Conservation (phyloP, 2,888 invertebrate genomes). For the Oscheius myriophilus region DNA sequence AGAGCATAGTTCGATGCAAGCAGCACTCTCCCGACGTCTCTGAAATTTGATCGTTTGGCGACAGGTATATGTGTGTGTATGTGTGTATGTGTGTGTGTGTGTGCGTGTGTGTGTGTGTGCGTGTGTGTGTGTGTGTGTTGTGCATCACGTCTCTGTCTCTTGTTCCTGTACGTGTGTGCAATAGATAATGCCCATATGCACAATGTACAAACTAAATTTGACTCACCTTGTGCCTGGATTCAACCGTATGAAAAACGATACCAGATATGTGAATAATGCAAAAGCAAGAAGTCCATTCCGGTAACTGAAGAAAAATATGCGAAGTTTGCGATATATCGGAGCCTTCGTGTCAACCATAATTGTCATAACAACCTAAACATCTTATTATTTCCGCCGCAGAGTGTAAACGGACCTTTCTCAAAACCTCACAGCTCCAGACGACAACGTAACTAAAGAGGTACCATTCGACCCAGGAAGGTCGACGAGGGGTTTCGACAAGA, state of each 20-base stretch:
- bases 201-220: neutral
- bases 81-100: neutral
- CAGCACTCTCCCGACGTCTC: constrained; percentile 81
- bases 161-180: no score
- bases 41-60: constrained; percentile 14
- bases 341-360: constrained; percentile 70
- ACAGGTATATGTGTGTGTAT: no score
- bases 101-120: no score
- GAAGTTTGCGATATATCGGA: constrained; percentile 72
- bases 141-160: no score
- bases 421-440: constrained; percentile 62
- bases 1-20: constrained; percentile 76
- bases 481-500: constrained; percentile 54
- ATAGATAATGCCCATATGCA: no score
- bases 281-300: constrained; percentile 61
- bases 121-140: neutral
- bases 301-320: constrained; percentile 66
- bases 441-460: constrained; percentile 65
- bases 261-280: constrained; percentile 81
- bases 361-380: constrained; percentile 34
- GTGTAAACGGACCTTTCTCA: constrained; percentile 56
- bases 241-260: constrained; percentile 61
- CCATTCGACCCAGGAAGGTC: constrained; percentile 59
- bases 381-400: neutral
- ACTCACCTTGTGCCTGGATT: constrained; percentile 75